Conservation (phyloP, 2,113 vertebrate species). For the Aptenodytes forsteri region DNA sequence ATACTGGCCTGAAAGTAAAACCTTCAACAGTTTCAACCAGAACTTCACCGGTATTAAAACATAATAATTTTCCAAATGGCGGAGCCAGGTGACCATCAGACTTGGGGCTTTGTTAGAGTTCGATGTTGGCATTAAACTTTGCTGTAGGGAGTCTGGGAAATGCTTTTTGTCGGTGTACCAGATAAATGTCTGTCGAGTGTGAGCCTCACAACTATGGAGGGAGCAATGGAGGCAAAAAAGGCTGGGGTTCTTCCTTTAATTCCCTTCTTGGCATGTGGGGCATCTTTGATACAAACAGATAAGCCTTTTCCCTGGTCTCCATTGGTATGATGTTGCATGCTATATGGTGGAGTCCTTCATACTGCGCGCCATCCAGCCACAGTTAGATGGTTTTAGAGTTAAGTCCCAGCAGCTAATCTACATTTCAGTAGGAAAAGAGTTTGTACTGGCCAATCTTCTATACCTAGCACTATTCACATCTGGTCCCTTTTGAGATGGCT, state of each 20-base stretch:
- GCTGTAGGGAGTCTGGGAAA: background rate
- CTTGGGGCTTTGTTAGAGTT: background rate
- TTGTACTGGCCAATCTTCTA: background rate
- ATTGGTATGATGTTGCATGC: no score
- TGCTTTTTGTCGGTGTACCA: background rate
- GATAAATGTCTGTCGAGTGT: background rate
- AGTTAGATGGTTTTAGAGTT: background rate
- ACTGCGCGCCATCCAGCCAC: no score
- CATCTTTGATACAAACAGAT: background rate
- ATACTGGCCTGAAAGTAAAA: background rate
- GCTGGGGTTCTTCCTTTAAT: background rate
- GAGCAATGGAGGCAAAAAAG: background rate
- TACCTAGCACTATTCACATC: background rate
- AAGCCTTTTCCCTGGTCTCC: background rate
- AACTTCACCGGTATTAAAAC: background rate
- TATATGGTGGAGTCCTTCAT: fast-evolving
- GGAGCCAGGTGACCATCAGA: background rate
- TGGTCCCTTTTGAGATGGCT: background rate
- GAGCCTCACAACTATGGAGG: background rate
- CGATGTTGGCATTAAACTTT: background rate
- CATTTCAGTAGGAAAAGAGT: background rate
- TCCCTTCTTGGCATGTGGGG: background rate
- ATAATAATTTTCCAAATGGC: background rate
- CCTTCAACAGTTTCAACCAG: background rate
- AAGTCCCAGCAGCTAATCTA: background rate